Evolutionary conservation across 2,888 invertebrate genomes (phyloP).

Genomic region (Cistogaster globosa): DNA sequence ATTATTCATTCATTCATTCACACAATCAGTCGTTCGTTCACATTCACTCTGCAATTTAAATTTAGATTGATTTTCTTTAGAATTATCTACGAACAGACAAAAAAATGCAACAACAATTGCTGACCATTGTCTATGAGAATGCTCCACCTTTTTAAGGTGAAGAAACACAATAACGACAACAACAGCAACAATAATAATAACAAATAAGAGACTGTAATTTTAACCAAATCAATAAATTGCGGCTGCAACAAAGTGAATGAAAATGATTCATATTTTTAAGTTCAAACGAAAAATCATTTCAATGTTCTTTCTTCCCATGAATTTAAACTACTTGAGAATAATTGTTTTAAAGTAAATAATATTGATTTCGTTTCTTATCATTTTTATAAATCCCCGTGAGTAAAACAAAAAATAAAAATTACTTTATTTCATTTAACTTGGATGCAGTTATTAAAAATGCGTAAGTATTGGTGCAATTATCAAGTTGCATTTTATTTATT

Average conservation of each 20-base stretch:
- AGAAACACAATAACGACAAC: constrained; percentile 4
- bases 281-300: constrained; percentile 63
- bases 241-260: neutral
- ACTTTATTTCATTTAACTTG: constrained; percentile 9
- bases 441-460: neutral
- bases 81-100: constrained; percentile 43
- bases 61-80: constrained; percentile 66
- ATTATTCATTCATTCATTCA: constrained; percentile 56
- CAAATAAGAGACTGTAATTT: constrained; percentile 17
- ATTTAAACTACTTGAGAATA: constrained; percentile 3
- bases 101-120: constrained; percentile 29
- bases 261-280: constrained; percentile 59
- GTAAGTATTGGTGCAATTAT: constrained; percentile 2
- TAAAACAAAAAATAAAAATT: neutral
- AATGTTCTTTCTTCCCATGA: constrained; percentile 45
- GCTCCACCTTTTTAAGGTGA: constrained; percentile 51
- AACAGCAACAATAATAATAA: no score
- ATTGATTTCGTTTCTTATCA: constrained; percentile 19
- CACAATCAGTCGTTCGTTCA: constrained; percentile 69
- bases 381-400: neutral
- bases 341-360: constrained; percentile 15
- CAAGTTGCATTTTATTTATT: constrained; percentile 21
- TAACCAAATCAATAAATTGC: neutral
- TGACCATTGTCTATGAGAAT: constrained; percentile 52
- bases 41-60: constrained; percentile 68